Conservation (phyloP, 2,797 vertebrate genomes). For the Enteromius argenteus region DNA sequence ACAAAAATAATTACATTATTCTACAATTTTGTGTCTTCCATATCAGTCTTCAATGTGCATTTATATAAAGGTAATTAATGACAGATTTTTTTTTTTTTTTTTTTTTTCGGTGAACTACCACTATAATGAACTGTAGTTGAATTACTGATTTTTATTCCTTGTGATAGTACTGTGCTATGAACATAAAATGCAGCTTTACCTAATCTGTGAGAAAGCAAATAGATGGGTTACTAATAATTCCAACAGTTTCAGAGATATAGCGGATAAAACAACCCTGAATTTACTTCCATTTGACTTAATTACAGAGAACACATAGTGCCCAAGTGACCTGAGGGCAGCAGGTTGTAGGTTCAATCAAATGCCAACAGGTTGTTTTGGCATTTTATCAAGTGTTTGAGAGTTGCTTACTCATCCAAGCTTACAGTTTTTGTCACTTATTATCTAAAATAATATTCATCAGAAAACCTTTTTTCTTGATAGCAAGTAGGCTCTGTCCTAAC, state of each 20-base stretch:
- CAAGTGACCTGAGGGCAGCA: conserved; percentile 57
- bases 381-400: not conserved
- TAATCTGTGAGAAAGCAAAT: not conserved
- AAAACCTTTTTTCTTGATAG: not conserved
- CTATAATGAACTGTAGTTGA: not conserved
- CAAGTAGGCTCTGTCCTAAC: conserved; percentile 3
- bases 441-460: not conserved
- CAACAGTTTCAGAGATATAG: conserved; percentile 59
- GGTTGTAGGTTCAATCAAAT: conserved; percentile 7
- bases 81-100: no score
- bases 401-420: not conserved
- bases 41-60: no score
- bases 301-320: conserved; percentile 66
- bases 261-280: conserved; percentile 66
- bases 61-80: no score
- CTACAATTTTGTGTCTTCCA: no score
- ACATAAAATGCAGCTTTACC: not conserved
- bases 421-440: not conserved
- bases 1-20: no score
- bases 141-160: not conserved
- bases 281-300: conserved; percentile 71
- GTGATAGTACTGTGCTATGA: not conserved
- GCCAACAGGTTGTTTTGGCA: not conserved
- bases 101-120: no score
- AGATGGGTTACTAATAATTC: conserved; percentile 54